phyloP scores from a whole-genome alignment of 2,797 vertebrate species.

The Chiroxiphia lanceolata region DNA sequence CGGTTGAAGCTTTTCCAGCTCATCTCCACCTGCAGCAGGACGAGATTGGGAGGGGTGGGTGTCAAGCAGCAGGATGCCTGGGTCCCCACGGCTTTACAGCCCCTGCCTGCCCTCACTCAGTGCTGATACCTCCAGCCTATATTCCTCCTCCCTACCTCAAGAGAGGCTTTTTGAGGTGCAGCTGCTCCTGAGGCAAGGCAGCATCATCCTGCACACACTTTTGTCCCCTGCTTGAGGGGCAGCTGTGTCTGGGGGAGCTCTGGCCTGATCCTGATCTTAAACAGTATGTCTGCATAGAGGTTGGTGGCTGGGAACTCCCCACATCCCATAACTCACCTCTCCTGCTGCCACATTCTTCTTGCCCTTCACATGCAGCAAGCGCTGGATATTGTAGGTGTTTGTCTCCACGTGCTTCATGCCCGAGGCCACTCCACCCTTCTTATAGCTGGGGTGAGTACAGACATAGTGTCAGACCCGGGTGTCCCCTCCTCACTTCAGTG shows the following conservation, averaged over 20 bases:
- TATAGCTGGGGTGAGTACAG: background rate
- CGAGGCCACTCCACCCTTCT: conserved; percentile 83
- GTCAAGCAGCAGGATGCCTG: background rate
- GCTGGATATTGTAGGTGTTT: conserved; percentile 79
- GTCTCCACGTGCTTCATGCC: conserved; percentile 86
- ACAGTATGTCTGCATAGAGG: background rate
- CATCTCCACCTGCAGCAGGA: conserved; percentile 81
- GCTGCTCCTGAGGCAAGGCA: background rate
- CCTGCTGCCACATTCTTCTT: conserved; percentile 83
- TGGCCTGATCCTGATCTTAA: background rate
- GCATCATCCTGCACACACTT: background rate
- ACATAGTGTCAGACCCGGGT: fast-evolving
- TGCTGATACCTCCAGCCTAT: background rate
- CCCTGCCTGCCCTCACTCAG: background rate
- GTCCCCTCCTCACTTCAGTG: fast-evolving
- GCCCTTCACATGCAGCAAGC: conserved; percentile 87
- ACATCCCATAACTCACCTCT: conserved; percentile 74
- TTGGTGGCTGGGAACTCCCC: background rate
- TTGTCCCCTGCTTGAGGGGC: background rate
- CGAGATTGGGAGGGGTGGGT: fast-evolving
- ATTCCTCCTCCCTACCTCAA: background rate
- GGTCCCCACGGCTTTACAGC: background rate
- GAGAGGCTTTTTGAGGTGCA: background rate
- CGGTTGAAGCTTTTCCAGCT: conserved; percentile 87
- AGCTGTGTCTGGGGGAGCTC: background rate